Percentiles rank a stretch among this genome's conserved stretches.
phyloP scores from a whole-genome alignment of 2,113 vertebrate genomes.

The Phalacrocorax aristotelis region DNA sequence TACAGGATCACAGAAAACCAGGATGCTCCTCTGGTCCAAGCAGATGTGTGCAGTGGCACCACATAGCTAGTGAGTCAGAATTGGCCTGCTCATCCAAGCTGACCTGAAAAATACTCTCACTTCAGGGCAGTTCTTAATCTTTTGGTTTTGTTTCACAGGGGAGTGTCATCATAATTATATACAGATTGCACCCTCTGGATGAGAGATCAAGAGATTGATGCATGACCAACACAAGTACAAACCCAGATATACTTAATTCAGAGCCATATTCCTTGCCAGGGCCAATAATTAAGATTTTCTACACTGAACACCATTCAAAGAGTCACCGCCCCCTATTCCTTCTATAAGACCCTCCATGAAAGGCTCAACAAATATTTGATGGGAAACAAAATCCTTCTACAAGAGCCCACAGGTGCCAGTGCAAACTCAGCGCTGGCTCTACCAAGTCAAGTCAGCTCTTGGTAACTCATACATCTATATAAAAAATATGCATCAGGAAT shows the following conservation, averaged over 20 bases:
- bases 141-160: background rate
- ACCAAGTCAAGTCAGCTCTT: background rate
- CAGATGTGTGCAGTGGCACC: rapidly evolving
- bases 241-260: background rate
- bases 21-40: background rate
- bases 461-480: background rate
- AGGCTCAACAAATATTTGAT: background rate
- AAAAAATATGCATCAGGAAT: background rate
- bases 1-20: background rate
- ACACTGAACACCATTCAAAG: background rate
- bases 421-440: background rate
- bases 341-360: background rate
- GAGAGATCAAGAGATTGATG: background rate
- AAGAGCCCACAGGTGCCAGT: background rate
- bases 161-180: background rate
- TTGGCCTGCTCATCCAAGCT: background rate
- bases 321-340: background rate
- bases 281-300: background rate
- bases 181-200: background rate
- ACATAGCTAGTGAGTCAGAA: background rate
- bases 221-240: background rate
- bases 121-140: background rate
- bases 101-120: background rate
- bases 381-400: background rate
- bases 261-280: background rate